Evolutionary conservation across 2,797 vertebrate genomes (phyloP).

Genomic region (Gambelia wislizenii): DNA sequence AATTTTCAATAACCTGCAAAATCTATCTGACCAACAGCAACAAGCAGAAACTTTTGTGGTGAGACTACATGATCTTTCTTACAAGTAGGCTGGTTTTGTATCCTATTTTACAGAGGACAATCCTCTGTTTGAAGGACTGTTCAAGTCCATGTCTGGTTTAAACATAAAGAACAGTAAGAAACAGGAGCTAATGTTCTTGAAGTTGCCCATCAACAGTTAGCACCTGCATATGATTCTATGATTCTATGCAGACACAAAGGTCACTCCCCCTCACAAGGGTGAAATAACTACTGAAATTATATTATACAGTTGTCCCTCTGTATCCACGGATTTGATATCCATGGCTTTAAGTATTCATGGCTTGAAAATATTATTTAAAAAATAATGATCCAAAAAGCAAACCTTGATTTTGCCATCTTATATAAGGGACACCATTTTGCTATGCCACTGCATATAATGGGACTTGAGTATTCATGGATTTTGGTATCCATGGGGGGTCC

Average conservation of each 20-base stretch:
- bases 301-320: no score
- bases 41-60: not conserved
- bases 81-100: not conserved
- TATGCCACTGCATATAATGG: no score
- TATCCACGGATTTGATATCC: no score
- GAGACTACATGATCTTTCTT: not conserved
- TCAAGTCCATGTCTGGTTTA: not conserved
- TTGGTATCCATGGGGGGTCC: no score
- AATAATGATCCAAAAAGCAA: no score
- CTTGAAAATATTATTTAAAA: no score
- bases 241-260: not conserved
- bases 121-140: not conserved
- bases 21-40: not conserved
- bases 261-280: not conserved
- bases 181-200: not conserved
- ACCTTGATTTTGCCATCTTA: no score
- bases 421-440: no score
- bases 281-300: not conserved
- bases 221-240: not conserved
- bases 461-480: no score
- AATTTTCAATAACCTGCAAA: not conserved
- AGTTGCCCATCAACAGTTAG: not conserved
- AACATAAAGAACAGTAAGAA: not conserved
- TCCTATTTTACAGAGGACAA: not conserved
- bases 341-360: no score